Base-by-base conservation (phyloP, 2,113 vertebrate species). In the Sakesphorus luctuosus region DNA sequence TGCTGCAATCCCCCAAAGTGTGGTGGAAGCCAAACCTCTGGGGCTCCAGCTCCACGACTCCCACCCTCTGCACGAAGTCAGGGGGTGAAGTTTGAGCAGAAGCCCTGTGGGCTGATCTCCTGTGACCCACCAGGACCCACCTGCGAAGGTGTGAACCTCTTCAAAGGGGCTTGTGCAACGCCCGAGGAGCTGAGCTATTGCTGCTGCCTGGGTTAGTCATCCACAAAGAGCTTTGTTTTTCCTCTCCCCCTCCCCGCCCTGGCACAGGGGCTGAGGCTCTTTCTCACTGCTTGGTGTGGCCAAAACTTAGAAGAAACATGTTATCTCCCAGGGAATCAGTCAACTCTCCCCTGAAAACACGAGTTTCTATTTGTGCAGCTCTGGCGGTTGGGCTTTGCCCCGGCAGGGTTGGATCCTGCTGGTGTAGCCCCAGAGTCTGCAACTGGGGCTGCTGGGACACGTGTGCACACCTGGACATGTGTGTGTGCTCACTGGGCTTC, bases 151-250 rank as follows among this genome's bases (percentile, higher is more conserved):
- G 87, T 71, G 88, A 61, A 93, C 81, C 84, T 91, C 91, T 86
- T 94, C 92, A 80, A 61, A 96, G 91, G 67, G 66, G 38, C 62
- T 76, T 67, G 2, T 24, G 35, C 63, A 89, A 4, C 84, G 25
- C 69, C 75, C 18, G 3, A n/a, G 63, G 87, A 87, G 84, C 90
- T 55, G 85, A 14, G 80, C 68, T 28, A 8, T 72, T 15, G 4
- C 65, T 93, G 78, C 66, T 77, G 84, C 75, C 94, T 71, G 94
- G 38, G 8, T 96, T 96, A 96, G 75, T 97, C 96, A 97, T 95
- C 92, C 96, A 67, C 63, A 56, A 12, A 95, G 77, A 96, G 91
- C 49, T 73, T 94, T 95, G 92, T 95, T 96, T 87, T 93, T 50
- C 36, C 63, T 67, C 76, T 83, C 80, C 86, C 68, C 62, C 63